Percentiles rank a stretch among this genome's conserved stretches.
These are phyloP conservation scores for Aelia acuminata DNA, from an alignment of 2,888 invertebrate species.

Conservation along the genomic window DNA sequence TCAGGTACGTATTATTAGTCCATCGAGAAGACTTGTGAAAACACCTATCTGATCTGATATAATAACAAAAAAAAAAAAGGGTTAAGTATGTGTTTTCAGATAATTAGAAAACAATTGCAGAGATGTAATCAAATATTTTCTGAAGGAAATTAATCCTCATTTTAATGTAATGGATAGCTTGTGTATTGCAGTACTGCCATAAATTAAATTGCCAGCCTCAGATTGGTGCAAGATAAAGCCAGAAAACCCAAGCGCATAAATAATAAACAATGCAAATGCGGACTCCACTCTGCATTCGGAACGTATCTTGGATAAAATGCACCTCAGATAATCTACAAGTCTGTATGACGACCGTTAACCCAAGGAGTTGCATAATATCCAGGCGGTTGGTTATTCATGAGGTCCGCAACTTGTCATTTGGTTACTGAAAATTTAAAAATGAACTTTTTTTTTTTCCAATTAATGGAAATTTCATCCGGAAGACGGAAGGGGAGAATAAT, in stretches of 20 bases:
- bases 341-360: conserved; percentile 16
- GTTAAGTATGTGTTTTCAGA: background rate
- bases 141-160: background rate
- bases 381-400: background rate
- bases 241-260: conserved; percentile 16
- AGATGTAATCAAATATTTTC: background rate
- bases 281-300: conserved; percentile 21
- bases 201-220: background rate
- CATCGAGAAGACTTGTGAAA: background rate
- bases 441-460: background rate
- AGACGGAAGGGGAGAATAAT: background rate
- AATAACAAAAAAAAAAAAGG: background rate
- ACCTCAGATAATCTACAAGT: conserved; percentile 4
- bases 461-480: background rate
- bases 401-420: background rate
- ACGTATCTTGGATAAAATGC: conserved; percentile 26
- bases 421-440: background rate
- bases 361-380: background rate
- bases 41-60: background rate
- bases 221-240: conserved; percentile 11
- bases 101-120: background rate
- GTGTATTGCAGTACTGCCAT: background rate
- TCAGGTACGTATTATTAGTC: no score
- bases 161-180: background rate
- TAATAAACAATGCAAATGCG: conserved; percentile 16